Conservation (phyloP, 2,888 invertebrate genomes). For the Heliconius cydno region DNA sequence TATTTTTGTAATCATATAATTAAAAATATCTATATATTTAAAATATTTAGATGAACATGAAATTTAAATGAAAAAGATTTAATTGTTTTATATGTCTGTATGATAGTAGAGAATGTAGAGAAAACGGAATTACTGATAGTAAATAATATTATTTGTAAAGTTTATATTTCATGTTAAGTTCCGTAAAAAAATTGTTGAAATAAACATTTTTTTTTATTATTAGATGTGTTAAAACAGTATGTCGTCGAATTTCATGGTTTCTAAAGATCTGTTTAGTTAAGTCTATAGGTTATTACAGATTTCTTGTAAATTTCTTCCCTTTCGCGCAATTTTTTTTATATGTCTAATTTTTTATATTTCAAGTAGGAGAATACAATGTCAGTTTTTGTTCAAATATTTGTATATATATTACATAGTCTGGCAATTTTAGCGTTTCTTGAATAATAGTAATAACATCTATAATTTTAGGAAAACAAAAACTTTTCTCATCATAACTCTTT, state of each 20-base stretch:
- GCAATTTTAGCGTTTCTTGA: background rate
- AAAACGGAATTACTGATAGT: background rate
- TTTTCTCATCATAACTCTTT: background rate
- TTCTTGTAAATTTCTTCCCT: background rate
- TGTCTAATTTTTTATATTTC: background rate
- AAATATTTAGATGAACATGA: no score
- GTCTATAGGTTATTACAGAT: background rate
- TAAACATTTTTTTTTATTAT: background rate
- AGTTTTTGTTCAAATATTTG: background rate
- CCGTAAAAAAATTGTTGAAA: background rate
- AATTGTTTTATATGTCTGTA: background rate
- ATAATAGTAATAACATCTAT: background rate
- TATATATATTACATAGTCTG: background rate
- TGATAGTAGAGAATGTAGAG: background rate
- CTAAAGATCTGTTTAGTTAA: constrained; percentile 7
- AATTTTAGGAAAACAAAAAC: background rate
- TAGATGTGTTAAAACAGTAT: background rate
- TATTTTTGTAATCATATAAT: background rate
- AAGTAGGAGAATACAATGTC: background rate
- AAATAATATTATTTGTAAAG: background rate
- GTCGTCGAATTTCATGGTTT: background rate
- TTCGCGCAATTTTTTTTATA: background rate
- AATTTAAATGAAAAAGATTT: background rate
- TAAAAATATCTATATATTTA: no score
- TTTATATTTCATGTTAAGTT: background rate